A percentile compares a stretch with the other conserved stretches of the same genome.
phyloP scores from a whole-genome alignment of 2,888 invertebrate species.

The Apodemia duryi region DNA sequence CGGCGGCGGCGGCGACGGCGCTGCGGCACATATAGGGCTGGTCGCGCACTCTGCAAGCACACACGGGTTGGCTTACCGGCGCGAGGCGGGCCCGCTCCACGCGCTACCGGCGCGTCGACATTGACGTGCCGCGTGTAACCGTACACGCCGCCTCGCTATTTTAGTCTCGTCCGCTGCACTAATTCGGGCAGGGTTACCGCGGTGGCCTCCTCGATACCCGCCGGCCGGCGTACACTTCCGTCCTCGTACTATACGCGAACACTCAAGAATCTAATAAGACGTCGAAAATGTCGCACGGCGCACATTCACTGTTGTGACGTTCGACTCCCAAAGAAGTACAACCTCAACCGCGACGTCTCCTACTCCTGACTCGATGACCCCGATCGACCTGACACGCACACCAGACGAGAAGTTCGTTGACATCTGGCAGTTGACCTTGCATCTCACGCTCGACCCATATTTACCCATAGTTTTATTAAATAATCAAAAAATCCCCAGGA shows the following conservation, averaged over 20 bases:
- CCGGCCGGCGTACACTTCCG: constrained; percentile 67
- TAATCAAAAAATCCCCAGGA: constrained; percentile 9
- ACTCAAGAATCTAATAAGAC: constrained; percentile 48
- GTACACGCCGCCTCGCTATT: constrained; percentile 77
- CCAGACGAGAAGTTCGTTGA: constrained; percentile 73
- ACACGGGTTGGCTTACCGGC: constrained; percentile 52
- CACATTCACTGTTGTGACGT: constrained; percentile 34
- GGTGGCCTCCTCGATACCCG: constrained; percentile 62
- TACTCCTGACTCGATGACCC: constrained; percentile 49
- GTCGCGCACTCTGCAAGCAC: constrained; percentile 39
- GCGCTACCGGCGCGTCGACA: constrained; percentile 52
- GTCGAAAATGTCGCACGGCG: constrained; percentile 32
- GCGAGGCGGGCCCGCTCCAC: constrained; percentile 40
- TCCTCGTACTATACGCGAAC: constrained; percentile 59
- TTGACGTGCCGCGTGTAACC: constrained; percentile 75
- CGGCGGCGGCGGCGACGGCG: constrained; percentile 43
- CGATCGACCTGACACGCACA: constrained; percentile 69
- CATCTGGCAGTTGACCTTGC: constrained; percentile 72
- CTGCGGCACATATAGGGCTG: constrained; percentile 75
- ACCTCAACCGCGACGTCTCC: constrained; percentile 22
- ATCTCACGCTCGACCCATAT: constrained; percentile 65
- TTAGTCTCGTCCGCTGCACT: constrained; percentile 76
- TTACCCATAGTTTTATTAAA: constrained; percentile 32
- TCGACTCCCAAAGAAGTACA: constrained; percentile 9
- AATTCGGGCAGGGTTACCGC: constrained; percentile 79